These are phyloP conservation scores for Halichoeres trimaculatus DNA, from an alignment of 2,113 vertebrate species.

Conservation along the genomic window DNA sequence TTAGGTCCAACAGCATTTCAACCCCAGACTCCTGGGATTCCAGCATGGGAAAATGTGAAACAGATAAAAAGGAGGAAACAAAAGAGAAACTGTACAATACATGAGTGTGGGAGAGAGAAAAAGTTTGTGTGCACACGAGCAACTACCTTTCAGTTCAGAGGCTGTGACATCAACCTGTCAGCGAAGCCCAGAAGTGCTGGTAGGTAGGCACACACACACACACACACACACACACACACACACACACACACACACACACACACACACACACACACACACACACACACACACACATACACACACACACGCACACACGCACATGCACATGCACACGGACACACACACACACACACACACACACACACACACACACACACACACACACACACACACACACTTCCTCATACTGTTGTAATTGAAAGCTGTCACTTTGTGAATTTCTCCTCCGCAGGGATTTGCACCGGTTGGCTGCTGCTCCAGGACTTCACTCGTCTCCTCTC, in stretches of 20 bases:
- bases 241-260: background rate
- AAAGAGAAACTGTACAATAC: background rate
- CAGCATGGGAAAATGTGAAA: constrained; percentile 29
- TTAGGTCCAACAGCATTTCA: constrained; percentile 40
- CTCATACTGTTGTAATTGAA: constrained; percentile 64
- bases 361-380: constrained; percentile 16
- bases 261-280: constrained; percentile 16
- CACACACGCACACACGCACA: background rate
- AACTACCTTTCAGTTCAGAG: constrained; percentile 57
- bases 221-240: background rate
- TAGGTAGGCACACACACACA: constrained; percentile 39
- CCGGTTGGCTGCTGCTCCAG: constrained; percentile 48
- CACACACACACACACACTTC: background rate
- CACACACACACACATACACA: constrained; percentile 23
- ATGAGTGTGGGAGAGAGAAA: background rate
- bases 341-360: constrained; percentile 12
- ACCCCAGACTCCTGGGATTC: constrained; percentile 37
- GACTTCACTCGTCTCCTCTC: constrained; percentile 58
- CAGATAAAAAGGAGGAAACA: constrained; percentile 1
- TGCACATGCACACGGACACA: constrained; percentile 5
- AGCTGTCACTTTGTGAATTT: constrained; percentile 68
- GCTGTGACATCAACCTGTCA: constrained; percentile 63
- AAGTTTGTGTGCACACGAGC: constrained; percentile 30
- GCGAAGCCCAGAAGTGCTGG: constrained; percentile 55
- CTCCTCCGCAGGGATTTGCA: constrained; percentile 64